Base-by-base conservation (phyloP, 2,113 vertebrate species). In the Elephas maximus region DNA sequence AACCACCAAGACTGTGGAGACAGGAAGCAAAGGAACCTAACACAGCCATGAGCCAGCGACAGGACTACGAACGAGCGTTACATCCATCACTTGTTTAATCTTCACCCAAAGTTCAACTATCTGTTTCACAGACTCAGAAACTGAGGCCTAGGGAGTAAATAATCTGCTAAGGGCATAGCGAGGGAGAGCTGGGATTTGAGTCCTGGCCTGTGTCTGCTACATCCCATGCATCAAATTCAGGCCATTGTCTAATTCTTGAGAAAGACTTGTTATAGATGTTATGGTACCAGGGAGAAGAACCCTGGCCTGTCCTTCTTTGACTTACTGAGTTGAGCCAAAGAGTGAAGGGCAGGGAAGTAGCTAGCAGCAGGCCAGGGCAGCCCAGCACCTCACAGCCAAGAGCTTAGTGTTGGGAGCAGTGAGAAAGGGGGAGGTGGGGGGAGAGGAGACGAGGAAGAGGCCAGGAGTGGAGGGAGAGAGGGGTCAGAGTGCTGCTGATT, bases 21-120 rank as follows among this genome's bases (percentile, higher is more conserved):
- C 76, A 71, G 53, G 53, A 92, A 93, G 53, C 57, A 90, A 84
- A 96, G n/a, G 53, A 63, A 92, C 41, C 15, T 74, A 17, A 48
- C 0, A 6, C n/a, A 20, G 23, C 33, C 69, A 44, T 1, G 2
- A 81, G 45, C 44, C 65, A 77, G 79, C 12, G 51, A 33, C 1
- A 2, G 51, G 53, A 67, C 41, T 33, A 10, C 41, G 37, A 15
- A 10, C 41, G 37, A 15, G 53, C 21, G 69, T 30, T 53, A 20
- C n/a, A 74, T 67, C 14, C 14, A 63, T 62, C 79, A 77, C 33
- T 84, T 8, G 14, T 44, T 79, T 76, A 80, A 65, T 84, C 44
- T 74, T 83, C 53, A n/a, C 14, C 65, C 17, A 24, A 48, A 85
- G 11, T 28, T 12, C 44, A 8, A 41, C 78, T 63, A 6, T 69